Conservation (phyloP, 2,888 invertebrate species). For the Anoplius nigerrimus region DNA sequence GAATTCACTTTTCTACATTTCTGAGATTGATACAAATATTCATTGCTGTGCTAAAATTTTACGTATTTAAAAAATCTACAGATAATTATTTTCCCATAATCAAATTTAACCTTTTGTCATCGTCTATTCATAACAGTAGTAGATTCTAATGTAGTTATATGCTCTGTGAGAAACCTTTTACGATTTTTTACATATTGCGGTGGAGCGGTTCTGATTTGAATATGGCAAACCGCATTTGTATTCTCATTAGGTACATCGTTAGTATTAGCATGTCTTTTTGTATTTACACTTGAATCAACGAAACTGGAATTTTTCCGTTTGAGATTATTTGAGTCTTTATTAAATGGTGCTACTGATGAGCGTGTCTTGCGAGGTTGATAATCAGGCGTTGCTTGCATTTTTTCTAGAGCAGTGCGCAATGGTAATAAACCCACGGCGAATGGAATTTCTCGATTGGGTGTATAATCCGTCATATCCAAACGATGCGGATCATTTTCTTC, state of each 20-base stretch:
- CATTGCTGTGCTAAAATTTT: constrained; percentile 31
- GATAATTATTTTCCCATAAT: constrained; percentile 21
- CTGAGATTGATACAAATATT: constrained; percentile 14
- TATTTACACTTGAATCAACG: constrained; percentile 13
- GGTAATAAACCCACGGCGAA: constrained; percentile 74
- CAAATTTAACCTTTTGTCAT: constrained; percentile 41
- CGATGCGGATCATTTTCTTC: constrained; percentile 56
- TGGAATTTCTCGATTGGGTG: constrained; percentile 73
- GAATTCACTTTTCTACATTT: constrained; percentile 4
- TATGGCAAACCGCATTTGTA: constrained; percentile 69
- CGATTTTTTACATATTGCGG: constrained; percentile 50
- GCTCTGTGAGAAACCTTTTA: constrained; percentile 42
- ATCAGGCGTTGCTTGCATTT: constrained; percentile 73
- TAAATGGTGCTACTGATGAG: constrained; percentile 67
- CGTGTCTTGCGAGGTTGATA: constrained; percentile 74
- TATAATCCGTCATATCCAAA: constrained; percentile 52
- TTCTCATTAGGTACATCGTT: constrained; percentile 29
- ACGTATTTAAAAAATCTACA: constrained; percentile 29
- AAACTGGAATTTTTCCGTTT: constrained; percentile 39
- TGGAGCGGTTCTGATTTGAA: constrained; percentile 67
- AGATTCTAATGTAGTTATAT: constrained; percentile 40
- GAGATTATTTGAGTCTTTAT: constrained; percentile 34
- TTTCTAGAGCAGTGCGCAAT: constrained; percentile 71
- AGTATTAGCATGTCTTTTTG: constrained; percentile 28
- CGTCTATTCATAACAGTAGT: constrained; percentile 40